Percentiles rank a stretch among this genome's conserved stretches.
phyloP scores from a whole-genome alignment of 1,140 invertebrate species.

The Hermetia illucens region DNA sequence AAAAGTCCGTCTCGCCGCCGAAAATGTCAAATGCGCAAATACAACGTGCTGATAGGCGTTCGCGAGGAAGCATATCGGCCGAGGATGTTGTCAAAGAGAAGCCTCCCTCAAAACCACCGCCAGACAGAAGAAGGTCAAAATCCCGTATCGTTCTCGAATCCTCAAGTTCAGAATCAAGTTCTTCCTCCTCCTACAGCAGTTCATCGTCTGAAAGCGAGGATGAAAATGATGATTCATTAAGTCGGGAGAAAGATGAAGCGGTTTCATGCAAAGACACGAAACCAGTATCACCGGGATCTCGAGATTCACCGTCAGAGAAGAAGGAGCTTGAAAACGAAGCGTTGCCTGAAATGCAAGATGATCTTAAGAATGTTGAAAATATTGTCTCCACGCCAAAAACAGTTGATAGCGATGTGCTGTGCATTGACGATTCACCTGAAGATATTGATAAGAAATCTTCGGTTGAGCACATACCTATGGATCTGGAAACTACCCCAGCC shows the following conservation, averaged over 20 bases:
- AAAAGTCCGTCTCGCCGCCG: no score
- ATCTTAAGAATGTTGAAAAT: not conserved
- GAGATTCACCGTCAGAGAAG: constrained; percentile 31
- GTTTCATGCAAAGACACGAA: constrained; percentile 1
- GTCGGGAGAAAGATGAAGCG: no score
- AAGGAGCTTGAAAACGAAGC: constrained; percentile 22
- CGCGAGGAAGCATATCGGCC: no score
- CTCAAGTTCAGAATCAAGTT: constrained; percentile 27
- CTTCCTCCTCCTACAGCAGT: constrained; percentile 28
- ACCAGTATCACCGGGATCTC: constrained; percentile 21
- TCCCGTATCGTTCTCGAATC: constrained; percentile 18
- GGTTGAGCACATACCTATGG: no score
- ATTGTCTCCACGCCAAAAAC: no score
- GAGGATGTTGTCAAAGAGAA: constrained; percentile 26
- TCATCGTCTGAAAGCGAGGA: not conserved
- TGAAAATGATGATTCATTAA: not conserved
- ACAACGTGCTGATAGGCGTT: no score
- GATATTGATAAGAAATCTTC: no score
- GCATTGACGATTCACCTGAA: not conserved
- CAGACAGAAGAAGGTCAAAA: constrained; percentile 31
- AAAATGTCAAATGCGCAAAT: no score
- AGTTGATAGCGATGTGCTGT: no score
- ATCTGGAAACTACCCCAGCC: no score
- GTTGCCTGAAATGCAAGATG: not conserved
- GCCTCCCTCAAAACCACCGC: constrained; percentile 11